Percentiles rank a stretch among this genome's conserved stretches.
Evolutionary conservation across 2,797 vertebrate genomes (phyloP).

Genomic region (Lepilemur septentrionalis): DNA sequence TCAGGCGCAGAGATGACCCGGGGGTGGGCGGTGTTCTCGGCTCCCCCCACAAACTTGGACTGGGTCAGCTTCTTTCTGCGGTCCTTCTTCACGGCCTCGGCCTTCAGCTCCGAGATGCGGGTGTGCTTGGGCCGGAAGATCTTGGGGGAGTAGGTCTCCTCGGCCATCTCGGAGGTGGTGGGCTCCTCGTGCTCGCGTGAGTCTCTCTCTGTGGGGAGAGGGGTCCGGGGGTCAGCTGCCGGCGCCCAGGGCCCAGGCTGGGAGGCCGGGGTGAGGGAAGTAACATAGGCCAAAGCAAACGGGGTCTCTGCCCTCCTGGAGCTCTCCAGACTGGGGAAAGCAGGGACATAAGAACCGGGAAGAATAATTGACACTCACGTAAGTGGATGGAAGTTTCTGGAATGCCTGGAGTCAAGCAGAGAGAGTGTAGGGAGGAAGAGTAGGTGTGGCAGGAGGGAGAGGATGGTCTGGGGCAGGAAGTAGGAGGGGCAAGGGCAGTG

Average conservation of each 20-base stretch:
- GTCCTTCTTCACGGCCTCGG: conserved; percentile 93
- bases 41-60: conserved; percentile 87
- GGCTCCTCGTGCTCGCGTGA: conserved; percentile 93
- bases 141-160: conserved; percentile 91
- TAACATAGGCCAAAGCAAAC: background rate
- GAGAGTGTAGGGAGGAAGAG: background rate
- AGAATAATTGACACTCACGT: too few relatives aligned
- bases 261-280: background rate
- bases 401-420: background rate
- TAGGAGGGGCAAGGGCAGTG: background rate
- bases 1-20: conserved; percentile 82
- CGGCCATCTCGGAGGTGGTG: conserved; percentile 90
- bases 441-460: background rate
- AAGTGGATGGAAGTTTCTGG: background rate
- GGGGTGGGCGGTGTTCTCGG: conserved; percentile 90
- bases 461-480: background rate
- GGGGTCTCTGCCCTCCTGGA: background rate
- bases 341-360: too few relatives aligned
- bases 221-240: background rate
- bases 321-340: background rate
- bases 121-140: conserved; percentile 90
- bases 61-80: conserved; percentile 90
- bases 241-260: accelerated
- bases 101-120: conserved; percentile 93
- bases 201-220: conserved; percentile 88